A percentile compares a stretch with the other conserved stretches of the same genome.
Evolutionary conservation across 2,888 invertebrate species (phyloP).

Genomic region (Dolomedes plantarius): DNA sequence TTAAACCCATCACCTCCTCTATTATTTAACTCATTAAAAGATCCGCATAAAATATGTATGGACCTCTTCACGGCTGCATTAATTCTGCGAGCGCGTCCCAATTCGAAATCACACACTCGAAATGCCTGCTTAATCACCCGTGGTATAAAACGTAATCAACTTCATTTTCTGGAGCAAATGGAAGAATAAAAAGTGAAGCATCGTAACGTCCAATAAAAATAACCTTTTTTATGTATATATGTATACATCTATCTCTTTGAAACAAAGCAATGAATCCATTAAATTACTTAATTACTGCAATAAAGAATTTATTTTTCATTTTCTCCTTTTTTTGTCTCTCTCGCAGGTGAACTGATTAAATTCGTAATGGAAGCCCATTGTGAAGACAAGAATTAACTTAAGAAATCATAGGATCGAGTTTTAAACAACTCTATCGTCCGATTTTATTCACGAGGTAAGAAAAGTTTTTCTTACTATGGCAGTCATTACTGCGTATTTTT

Average conservation of each 20-base stretch:
- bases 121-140: slow-evolving; percentile 39
- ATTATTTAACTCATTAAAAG: no score
- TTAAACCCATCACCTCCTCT: no score
- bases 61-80: no score
- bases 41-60: no score
- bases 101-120: slow-evolving; percentile 58
- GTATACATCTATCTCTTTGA: no score
- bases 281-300: slow-evolving; percentile 70
- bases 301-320: slow-evolving; percentile 56
- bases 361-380: slow-evolving; percentile 50
- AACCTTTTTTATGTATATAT: slow-evolving; percentile 32
- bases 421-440: slow-evolving; percentile 42
- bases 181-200: slow-evolving; percentile 27
- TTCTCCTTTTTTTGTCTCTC: slow-evolving; percentile 8
- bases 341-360: slow-evolving; percentile 66
- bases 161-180: slow-evolving; percentile 28
- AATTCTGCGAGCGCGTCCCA: no score
- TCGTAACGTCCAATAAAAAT: slow-evolving; percentile 40
- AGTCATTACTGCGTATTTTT: slow-evolving; percentile 28
- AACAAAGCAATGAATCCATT: slow-evolving; percentile 53
- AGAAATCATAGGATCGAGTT: slow-evolving; percentile 29
- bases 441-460: slow-evolving; percentile 47
- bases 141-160: slow-evolving; percentile 55
- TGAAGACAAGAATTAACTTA: slow-evolving; percentile 48
- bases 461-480: slow-evolving; percentile 26